phyloP scores from a whole-genome alignment of 2,797 vertebrate genomes.

The Bovichtus variegatus region DNA sequence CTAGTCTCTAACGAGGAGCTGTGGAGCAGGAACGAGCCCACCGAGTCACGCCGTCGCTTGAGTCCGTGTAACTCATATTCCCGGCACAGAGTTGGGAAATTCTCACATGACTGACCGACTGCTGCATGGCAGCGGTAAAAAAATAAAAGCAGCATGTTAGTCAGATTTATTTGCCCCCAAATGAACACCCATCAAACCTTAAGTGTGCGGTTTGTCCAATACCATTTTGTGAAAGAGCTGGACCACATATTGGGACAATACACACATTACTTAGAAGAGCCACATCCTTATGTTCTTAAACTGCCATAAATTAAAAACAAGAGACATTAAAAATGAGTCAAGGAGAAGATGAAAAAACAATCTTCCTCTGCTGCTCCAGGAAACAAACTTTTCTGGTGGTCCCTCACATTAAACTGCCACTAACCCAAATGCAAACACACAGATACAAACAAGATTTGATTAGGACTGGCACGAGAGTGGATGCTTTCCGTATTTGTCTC shows the following conservation, averaged over 20 bases:
- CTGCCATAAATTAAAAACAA: conserved; percentile 70
- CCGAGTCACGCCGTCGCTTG: conserved; percentile 2
- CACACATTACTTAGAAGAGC: conserved; percentile 52
- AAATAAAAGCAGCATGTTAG: conserved; percentile 33
- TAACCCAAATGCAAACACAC: conserved; percentile 68
- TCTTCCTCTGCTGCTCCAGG: conserved; percentile 53
- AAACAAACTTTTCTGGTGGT: conserved; percentile 77
- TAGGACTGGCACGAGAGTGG: conserved; percentile 56
- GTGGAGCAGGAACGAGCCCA: conserved; percentile 27
- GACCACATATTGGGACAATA: conserved; percentile 58
- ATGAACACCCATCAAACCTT: conserved; percentile 60
- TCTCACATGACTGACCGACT: conserved; percentile 36
- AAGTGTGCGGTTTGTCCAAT: conserved; percentile 67
- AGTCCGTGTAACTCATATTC: conserved; percentile 5
- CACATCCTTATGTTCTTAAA: conserved; percentile 68
- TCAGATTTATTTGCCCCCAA: conserved; percentile 69
- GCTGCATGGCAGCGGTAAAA: conserved; percentile 22
- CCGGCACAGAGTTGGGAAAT: conserved; percentile 42
- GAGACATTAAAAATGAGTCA: conserved; percentile 63
- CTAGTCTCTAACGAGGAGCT: conserved; percentile 36
- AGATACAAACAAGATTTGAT: conserved; percentile 75
- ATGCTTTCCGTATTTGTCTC: conserved; percentile 50
- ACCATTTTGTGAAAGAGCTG: conserved; percentile 49
- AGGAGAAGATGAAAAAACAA: conserved; percentile 48
- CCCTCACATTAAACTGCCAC: conserved; percentile 67